Percentiles rank a stretch among this genome's conserved stretches.
Conservation (phyloP, 1,140 invertebrate genomes). For the Pseudomyrmex cubaensis region DNA sequence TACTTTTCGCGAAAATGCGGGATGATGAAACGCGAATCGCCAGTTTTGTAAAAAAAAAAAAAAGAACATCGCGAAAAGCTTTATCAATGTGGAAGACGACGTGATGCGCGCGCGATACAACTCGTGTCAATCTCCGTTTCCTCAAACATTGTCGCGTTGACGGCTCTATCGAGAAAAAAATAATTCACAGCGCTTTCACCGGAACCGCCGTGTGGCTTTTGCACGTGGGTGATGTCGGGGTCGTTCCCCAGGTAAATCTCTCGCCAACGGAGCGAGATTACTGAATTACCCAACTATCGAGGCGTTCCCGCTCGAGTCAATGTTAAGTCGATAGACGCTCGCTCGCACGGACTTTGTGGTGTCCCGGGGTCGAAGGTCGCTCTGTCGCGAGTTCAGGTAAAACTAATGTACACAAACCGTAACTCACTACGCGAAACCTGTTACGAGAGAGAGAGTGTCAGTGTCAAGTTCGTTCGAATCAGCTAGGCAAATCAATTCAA, state of each 20-base stretch:
- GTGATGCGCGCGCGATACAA: neutral
- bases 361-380: constrained; percentile 29
- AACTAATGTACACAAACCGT: constrained; percentile 34
- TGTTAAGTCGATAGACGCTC: constrained; percentile 15
- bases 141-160: constrained; percentile 24
- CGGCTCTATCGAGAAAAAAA: constrained; percentile 32
- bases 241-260: neutral
- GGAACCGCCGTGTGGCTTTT: neutral
- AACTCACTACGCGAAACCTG: constrained; percentile 37
- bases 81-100: neutral
- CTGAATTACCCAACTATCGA: constrained; percentile 32
- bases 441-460: constrained; percentile 30
- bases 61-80: no score
- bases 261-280: neutral
- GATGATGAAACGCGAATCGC: constrained; percentile 30
- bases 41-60: neutral
- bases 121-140: neutral
- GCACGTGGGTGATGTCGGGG: no score
- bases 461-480: constrained; percentile 5
- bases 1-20: neutral
- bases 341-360: constrained; percentile 28
- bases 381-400: constrained; percentile 28
- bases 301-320: constrained; percentile 26
- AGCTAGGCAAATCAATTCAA: no score
- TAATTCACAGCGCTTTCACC: constrained; percentile 41